These are phyloP conservation scores for Gallinago nigripennis DNA, from an alignment of 2,797 vertebrate species.

Conservation along the genomic window DNA sequence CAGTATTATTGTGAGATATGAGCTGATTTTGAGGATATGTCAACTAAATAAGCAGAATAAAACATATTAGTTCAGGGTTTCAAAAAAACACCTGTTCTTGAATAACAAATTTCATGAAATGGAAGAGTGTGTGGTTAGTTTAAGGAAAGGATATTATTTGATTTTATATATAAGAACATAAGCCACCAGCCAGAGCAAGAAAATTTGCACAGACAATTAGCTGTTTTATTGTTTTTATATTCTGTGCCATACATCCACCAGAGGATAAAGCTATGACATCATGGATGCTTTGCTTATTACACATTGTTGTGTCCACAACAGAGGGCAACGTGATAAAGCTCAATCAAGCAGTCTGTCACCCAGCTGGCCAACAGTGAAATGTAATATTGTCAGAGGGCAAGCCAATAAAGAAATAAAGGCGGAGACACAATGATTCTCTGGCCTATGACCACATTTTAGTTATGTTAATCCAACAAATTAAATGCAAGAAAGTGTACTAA, in stretches of 20 bases:
- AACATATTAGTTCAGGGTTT: background rate
- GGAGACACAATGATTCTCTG: background rate
- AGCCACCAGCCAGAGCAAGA: background rate
- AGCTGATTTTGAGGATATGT: background rate
- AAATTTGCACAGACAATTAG: background rate
- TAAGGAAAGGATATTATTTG: background rate
- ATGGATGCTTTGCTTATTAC: background rate
- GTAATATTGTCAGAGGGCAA: background rate
- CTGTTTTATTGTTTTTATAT: background rate
- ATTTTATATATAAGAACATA: background rate
- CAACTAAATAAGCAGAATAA: background rate
- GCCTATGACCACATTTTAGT: background rate
- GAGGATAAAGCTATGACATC: background rate
- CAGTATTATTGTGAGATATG: background rate
- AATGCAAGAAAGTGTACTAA: background rate
- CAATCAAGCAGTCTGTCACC: background rate
- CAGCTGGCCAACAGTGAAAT: background rate
- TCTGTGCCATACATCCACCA: background rate
- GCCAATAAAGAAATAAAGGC: background rate
- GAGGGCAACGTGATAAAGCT: background rate
- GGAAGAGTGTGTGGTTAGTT: background rate
- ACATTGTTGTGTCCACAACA: fast-evolving
- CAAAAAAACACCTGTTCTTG: fast-evolving
- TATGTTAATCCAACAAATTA: background rate
- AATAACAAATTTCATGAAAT: background rate